Evolutionary conservation across 2,888 invertebrate genomes (phyloP).

Genomic region (Ectemnius lituratus): DNA sequence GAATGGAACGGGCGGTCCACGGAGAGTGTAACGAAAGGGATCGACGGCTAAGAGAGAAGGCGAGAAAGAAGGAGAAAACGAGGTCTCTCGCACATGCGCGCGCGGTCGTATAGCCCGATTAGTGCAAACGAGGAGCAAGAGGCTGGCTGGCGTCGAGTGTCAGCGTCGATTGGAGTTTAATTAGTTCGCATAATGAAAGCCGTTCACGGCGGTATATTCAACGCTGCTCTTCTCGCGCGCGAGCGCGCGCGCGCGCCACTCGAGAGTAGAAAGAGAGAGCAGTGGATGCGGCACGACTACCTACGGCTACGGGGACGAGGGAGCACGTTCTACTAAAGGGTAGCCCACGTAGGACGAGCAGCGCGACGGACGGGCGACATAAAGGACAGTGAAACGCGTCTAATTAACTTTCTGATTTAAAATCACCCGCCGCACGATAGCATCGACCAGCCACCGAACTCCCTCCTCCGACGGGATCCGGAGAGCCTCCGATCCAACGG

Average conservation of each 20-base stretch:
- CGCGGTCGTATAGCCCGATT: constrained; percentile 35
- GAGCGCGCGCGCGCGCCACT: no score
- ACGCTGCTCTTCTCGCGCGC: constrained; percentile 16
- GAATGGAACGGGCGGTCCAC: background rate
- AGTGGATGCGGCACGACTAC: constrained; percentile 21
- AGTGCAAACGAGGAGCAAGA: constrained; percentile 43
- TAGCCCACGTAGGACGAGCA: constrained; percentile 27
- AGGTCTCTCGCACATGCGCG: constrained; percentile 15
- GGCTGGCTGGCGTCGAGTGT: constrained; percentile 47
- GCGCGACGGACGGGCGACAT: constrained; percentile 55
- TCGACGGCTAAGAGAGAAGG: background rate
- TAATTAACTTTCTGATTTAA: constrained; percentile 75
- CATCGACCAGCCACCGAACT: constrained; percentile 53
- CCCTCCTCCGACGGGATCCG: constrained; percentile 19
- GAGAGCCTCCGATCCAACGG: background rate
- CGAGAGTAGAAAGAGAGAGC: no score
- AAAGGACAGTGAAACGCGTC: constrained; percentile 70
- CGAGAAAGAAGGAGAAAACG: background rate
- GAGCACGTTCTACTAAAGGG: constrained; percentile 25
- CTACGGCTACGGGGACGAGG: constrained; percentile 17
- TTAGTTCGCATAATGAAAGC: constrained; percentile 74
- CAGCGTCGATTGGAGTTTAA: constrained; percentile 71
- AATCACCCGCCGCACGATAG: constrained; percentile 71
- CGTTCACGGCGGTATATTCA: constrained; percentile 46
- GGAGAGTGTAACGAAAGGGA: background rate